Evolutionary conservation across 2,797 vertebrate species (phyloP), one percentile per base, ranked within the genome.

Genomic region (Neopelma chrysocephalum): DNA sequence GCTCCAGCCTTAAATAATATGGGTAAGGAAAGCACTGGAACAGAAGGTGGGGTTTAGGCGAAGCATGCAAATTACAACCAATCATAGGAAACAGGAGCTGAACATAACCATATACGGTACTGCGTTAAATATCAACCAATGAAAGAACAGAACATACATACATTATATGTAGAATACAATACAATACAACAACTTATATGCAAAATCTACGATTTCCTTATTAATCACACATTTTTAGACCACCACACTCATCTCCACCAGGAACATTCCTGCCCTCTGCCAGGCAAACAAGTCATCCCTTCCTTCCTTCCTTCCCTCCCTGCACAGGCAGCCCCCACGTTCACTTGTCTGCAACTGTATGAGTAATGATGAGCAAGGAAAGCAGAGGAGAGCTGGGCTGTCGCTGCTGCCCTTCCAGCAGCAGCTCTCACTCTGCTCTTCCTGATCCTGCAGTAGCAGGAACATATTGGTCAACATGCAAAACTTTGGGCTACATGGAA

Each of bases 321-420:
- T 47, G 38, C 0, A 0, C 53, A 61, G 47, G 65, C 31, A 66
- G 60, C 16, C 38, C 25, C 25, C 8, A 25, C 0, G 3, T 27
- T 82, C 20, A 4, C 22, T 42, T 42, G 7, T 36, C 25, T 50
- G 57, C 51, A 38, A 43, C 47, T 66, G 15, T 25, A 11, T 2
- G 22, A 34, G 65, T 0, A 0, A 32, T 6, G 32, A 78, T 3
- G 31, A 27, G 18, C 31, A 68, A 47, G 50, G 27, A 60, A 6
- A 61, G 17, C 27, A 56, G 9, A 29, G 36, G 36, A 36, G 77
- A 62, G 48, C 36, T 47, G n/a, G n/a, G 43, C 50, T 36, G n/a
- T 26, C 29, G 36, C 43, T 50, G 19, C 19, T 42, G 31, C 36
- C 29, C n/a, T 68, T 57, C 54, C 65, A 68, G 53, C 32, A 76